phyloP scores from a whole-genome alignment of 2,888 invertebrate genomes.

The Ariolimax columbianus region DNA sequence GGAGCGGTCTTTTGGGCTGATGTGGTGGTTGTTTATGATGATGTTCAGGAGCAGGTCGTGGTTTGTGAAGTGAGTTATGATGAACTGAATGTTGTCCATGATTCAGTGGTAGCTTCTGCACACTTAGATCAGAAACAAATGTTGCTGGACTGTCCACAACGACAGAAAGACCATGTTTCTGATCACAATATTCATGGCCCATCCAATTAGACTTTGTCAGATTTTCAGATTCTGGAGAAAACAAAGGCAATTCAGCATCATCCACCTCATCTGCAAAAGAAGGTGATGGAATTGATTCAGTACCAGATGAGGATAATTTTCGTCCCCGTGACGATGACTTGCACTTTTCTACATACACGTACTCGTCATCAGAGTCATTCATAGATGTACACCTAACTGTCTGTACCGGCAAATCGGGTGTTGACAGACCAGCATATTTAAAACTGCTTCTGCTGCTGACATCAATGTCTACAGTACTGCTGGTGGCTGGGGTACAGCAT shows the following conservation, averaged over 20 bases:
- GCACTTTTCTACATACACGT: slow-evolving; percentile 11
- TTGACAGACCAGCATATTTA: no score
- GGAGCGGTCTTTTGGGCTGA: neutral
- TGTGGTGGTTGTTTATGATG: neutral
- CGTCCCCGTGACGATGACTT: slow-evolving; percentile 3
- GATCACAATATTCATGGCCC: neutral
- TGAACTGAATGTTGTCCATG: neutral
- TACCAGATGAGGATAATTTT: slow-evolving; percentile 47
- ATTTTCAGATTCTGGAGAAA: slow-evolving; percentile 12
- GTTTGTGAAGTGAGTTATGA: neutral
- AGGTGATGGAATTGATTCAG: slow-evolving; percentile 46
- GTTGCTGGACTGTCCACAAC: neutral
- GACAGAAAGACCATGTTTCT: neutral
- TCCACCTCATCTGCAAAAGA: slow-evolving; percentile 28
- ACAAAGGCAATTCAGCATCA: slow-evolving; percentile 29
- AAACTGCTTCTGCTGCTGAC: no score
- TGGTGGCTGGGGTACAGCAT: neutral
- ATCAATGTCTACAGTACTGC: neutral
- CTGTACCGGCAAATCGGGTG: neutral
- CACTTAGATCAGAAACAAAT: neutral
- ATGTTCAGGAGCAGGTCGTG: no score
- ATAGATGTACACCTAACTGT: neutral
- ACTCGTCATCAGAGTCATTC: neutral
- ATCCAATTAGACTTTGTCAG: neutral
- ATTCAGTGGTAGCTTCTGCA: neutral